Base-by-base conservation (phyloP, 2,797 vertebrate genomes). In the Pseudochromis fuscus region DNA sequence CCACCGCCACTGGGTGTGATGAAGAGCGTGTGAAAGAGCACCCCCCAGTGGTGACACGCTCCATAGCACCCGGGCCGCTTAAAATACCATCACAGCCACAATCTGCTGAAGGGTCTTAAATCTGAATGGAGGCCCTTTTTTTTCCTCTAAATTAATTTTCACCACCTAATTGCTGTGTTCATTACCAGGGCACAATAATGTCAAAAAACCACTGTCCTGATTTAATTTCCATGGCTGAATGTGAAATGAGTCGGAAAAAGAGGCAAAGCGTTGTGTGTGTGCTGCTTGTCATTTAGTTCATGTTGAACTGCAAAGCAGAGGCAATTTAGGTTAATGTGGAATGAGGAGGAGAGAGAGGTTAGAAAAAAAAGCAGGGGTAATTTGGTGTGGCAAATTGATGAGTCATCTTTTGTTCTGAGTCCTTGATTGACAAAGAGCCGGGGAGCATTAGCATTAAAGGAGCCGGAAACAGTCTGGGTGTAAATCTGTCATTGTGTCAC, bases 191-290 rank as follows among this genome's bases (percentile, higher is more conserved):
- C 69, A 89, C 83, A 88, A 86, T 88, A 78, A 88, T 83, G 85
- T 89, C 66, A 88, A 70, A 86, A 82, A 89, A 74, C 24, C 65
- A 77, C 68, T 67, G 85, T 82, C 80, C 88, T 85, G 70, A 83
- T 89, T 89, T 87, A 81, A 91, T 91, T 88, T 92, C 74, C 85
- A 68, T 66, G 85, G 83, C 77, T 87, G 81, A 81, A 87, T 83
- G 89, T 87, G 85, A 91, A 92, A 91, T 90, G 87, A 90, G 87
- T 84, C 70, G 85, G 81, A 89, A 90, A 90, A 90, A 88, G 83
- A 91, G 86, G 83, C 81, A 83, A 84, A 87, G 80, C 70, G 58
- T 66, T 11, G 69, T 23, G 28, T 23, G 28, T 67, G 66, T 63
- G 71, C 83, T 33, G 79, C 84, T 85, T 71, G 84, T 89, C 88